Percentiles rank a stretch among this genome's conserved stretches.
Conservation (phyloP, 2,888 invertebrate genomes). For the Miltochrista miniata region DNA sequence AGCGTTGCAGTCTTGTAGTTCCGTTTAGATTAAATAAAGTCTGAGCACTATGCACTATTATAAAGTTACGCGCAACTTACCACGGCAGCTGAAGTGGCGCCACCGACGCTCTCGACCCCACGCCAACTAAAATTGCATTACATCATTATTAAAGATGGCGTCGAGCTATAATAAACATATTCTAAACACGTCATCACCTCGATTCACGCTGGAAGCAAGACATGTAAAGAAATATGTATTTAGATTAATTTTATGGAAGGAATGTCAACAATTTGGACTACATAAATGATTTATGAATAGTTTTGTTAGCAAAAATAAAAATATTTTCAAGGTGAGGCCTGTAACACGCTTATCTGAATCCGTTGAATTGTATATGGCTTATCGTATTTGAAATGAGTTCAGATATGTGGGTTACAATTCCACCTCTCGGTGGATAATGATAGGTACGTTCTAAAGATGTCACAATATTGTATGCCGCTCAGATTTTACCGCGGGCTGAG, state of each 20-base stretch:
- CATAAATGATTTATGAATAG: too few species aligned
- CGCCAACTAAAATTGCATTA: slow-evolving; percentile 71
- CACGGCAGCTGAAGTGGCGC: slow-evolving; percentile 45
- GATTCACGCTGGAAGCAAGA: slow-evolving; percentile 23
- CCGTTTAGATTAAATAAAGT: slow-evolving; percentile 18
- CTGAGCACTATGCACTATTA: slow-evolving; percentile 67
- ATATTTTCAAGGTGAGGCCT: too few species aligned
- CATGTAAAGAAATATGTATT: slow-evolving; percentile 20
- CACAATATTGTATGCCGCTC: too few species aligned
- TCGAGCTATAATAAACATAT: slow-evolving; percentile 13
- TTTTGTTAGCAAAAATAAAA: background rate
- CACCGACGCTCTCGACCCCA: slow-evolving; percentile 14
- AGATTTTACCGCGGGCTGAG: too few species aligned
- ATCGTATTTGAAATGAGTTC: too few species aligned
- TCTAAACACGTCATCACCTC: slow-evolving; percentile 31
- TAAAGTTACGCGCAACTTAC: slow-evolving; percentile 74
- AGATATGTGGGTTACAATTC: too few species aligned
- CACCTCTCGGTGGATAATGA: too few species aligned
- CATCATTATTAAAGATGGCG: slow-evolving; percentile 25
- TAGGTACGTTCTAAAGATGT: too few species aligned
- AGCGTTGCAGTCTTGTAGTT: slow-evolving; percentile 40
- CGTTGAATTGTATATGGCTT: too few species aligned
- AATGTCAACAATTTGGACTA: too few species aligned
- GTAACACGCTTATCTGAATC: too few species aligned
- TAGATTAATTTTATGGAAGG: too few species aligned